Conservation (phyloP, 2,888 invertebrate species). For the Sarcophaga carnaria region DNA sequence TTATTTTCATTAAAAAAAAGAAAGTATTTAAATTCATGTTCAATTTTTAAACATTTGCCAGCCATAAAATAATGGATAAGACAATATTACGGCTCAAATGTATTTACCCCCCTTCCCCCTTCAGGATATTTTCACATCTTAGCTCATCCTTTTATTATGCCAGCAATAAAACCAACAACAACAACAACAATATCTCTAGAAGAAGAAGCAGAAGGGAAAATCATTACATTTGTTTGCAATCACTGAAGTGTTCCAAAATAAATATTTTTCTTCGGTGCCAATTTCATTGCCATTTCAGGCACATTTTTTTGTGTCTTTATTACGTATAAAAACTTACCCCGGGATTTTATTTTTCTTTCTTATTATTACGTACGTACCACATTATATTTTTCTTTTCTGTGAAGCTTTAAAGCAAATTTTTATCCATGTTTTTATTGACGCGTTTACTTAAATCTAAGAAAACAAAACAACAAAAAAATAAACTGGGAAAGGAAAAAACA, state of each 20-base stretch:
- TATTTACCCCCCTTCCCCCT: too few relatives aligned
- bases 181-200: not conserved
- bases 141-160: too few relatives aligned
- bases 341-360: not conserved
- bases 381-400: not conserved
- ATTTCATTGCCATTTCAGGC: not conserved
- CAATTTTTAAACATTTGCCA: too few relatives aligned
- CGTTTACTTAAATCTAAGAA: not conserved
- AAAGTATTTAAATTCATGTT: too few relatives aligned
- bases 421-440: not conserved
- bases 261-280: not conserved
- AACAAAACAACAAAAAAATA: too few relatives aligned
- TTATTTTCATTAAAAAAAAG: too few relatives aligned
- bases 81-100: too few relatives aligned
- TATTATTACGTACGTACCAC: not conserved
- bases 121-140: too few relatives aligned
- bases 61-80: too few relatives aligned
- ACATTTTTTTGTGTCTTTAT: not conserved
- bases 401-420: not conserved
- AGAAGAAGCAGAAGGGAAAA: not conserved
- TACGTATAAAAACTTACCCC: not conserved
- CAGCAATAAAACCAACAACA: too few relatives aligned
- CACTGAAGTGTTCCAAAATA: slow-evolving; percentile 35
- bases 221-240: slow-evolving; percentile 22
- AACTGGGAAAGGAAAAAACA: too few relatives aligned